phyloP scores from a whole-genome alignment of 1,140 invertebrate genomes.

The Drosophila persimilis region DNA sequence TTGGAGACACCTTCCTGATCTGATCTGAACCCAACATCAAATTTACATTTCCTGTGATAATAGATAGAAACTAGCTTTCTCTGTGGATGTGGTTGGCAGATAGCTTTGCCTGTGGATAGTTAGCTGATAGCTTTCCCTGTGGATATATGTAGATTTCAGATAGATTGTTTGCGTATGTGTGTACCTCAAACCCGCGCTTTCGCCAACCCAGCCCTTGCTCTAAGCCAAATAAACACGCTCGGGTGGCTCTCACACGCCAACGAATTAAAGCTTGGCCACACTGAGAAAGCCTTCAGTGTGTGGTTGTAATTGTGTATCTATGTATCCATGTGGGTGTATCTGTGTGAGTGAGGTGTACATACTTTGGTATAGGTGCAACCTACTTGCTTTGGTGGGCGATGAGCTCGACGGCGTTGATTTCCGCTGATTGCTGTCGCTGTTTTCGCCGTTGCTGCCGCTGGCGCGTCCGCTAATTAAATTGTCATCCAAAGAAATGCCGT shows the following conservation, averaged over 20 bases:
- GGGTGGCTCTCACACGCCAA: slow-evolving; percentile 48
- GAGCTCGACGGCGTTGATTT: slow-evolving; percentile 75
- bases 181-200: slow-evolving; percentile 22
- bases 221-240: slow-evolving; percentile 72
- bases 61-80: too few species aligned
- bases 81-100: too few species aligned
- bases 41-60: slow-evolving; percentile 23
- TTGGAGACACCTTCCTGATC: neutral
- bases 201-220: slow-evolving; percentile 9
- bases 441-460: slow-evolving; percentile 76
- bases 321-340: neutral
- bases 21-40: slow-evolving; percentile 2
- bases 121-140: too few species aligned
- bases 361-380: slow-evolving; percentile 55
- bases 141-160: slow-evolving; percentile 21
- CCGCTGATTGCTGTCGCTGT: slow-evolving; percentile 73
- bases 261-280: slow-evolving; percentile 38
- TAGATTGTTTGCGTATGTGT: slow-evolving; percentile 25
- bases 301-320: slow-evolving; percentile 3
- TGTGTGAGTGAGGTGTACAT: slow-evolving; percentile 13
- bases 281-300: slow-evolving; percentile 5
- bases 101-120: too few species aligned
- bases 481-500: slow-evolving; percentile 82
- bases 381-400: slow-evolving; percentile 80
- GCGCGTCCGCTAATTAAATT: slow-evolving; percentile 82